Conservation (phyloP, 2,797 vertebrate species). For the Sternotherus odoratus region DNA sequence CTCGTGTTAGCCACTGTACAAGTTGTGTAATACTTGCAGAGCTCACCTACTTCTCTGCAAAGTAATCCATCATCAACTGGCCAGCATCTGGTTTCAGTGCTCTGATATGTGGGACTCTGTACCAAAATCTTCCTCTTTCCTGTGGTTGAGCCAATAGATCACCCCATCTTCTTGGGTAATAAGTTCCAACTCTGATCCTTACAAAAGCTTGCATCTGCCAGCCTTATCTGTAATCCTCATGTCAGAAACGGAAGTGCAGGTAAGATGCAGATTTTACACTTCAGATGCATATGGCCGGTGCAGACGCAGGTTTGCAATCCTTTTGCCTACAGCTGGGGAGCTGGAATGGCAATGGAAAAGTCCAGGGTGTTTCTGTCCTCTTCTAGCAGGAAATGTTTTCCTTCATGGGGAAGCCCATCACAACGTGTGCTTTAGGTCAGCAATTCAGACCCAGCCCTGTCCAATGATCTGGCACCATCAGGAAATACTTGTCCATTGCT, state of each 20-base stretch:
- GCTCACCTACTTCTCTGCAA: constrained; percentile 8
- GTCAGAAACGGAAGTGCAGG: constrained; percentile 62
- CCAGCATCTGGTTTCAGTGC: not conserved
- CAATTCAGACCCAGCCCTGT: constrained; percentile 95
- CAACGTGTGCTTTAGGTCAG: constrained; percentile 79
- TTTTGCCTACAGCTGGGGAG: constrained; percentile 41
- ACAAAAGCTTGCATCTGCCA: not conserved
- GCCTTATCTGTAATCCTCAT: not conserved
- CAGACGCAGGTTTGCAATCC: constrained; percentile 22
- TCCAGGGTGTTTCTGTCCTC: constrained; percentile 35
- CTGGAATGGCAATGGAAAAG: not conserved
- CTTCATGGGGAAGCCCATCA: not conserved
- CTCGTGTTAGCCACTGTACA: constrained; percentile 10
- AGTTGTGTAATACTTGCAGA: constrained; percentile 28
- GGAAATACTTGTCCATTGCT: constrained; percentile 99
- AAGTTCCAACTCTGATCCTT: constrained; percentile 16
- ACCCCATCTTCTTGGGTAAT: not conserved
- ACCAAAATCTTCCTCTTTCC: not conserved
- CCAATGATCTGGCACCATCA: constrained; percentile 99
- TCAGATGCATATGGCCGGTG: not conserved
- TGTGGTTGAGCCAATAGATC: not conserved
- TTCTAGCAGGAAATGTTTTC: constrained; percentile 27
- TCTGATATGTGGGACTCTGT: not conserved
- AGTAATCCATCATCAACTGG: not conserved
- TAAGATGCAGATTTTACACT: constrained; percentile 24